These are phyloP conservation scores for Cheilosia vernalis DNA, from an alignment of 2,888 invertebrate genomes.

Conservation along the genomic window DNA sequence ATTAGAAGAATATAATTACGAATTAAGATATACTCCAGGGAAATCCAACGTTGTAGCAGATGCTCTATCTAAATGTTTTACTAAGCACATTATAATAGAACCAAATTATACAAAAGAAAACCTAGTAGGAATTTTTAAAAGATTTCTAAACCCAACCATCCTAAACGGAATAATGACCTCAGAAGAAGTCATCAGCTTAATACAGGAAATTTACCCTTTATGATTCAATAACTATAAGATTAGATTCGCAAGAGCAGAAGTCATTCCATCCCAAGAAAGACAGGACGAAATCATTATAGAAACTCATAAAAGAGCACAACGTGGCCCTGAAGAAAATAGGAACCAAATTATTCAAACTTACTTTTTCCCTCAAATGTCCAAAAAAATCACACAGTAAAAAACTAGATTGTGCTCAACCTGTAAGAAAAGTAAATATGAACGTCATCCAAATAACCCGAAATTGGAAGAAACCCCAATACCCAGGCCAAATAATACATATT, in stretches of 20 bases:
- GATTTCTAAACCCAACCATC: slow-evolving; percentile 33
- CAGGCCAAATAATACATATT: slow-evolving; percentile 40
- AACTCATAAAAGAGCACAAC: slow-evolving; percentile 55
- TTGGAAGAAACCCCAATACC: slow-evolving; percentile 24
- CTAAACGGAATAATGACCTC: slow-evolving; percentile 54
- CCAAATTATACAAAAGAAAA: slow-evolving; percentile 35
- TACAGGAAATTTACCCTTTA: slow-evolving; percentile 59
- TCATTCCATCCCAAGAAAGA: slow-evolving; percentile 38
- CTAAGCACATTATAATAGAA: slow-evolving; percentile 46
- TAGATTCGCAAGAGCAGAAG: slow-evolving; percentile 41
- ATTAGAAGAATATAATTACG: slow-evolving; percentile 49
- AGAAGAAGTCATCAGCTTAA: slow-evolving; percentile 55
- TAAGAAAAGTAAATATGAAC: slow-evolving; percentile 31
- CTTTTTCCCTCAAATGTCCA: slow-evolving; percentile 38
- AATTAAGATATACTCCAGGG: slow-evolving; percentile 34
- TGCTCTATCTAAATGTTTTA: slow-evolving; percentile 39
- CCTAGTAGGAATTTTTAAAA: slow-evolving; percentile 39
- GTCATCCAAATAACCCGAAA: slow-evolving; percentile 36
- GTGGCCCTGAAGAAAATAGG: slow-evolving; percentile 53
- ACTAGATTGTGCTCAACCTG: slow-evolving; percentile 18
- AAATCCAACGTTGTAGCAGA: slow-evolving; percentile 49
- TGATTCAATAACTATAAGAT: slow-evolving; percentile 58
- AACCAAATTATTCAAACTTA: slow-evolving; percentile 49
- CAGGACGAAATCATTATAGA: slow-evolving; percentile 58
- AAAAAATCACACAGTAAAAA: slow-evolving; percentile 39